Evolutionary conservation across 2,797 vertebrate species (phyloP), one percentile per base, ranked within the genome.

Genomic region (Tenualosa ilisha): DNA sequence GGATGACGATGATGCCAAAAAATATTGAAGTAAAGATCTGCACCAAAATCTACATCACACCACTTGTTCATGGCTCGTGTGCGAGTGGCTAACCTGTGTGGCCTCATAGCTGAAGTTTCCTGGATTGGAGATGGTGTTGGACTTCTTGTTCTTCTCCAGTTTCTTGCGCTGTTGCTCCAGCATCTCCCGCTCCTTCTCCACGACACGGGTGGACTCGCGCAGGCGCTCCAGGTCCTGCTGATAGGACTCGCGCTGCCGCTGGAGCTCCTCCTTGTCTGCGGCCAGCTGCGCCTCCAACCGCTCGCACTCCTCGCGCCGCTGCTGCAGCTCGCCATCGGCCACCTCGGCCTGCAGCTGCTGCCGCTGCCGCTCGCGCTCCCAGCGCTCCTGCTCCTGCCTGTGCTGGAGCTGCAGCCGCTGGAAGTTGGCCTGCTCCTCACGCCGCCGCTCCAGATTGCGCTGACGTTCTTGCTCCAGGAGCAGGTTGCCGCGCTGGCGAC

Each of bases 401-500:
- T 97, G 94, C 91, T 97, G 97, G 8, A 59, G 91, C 93, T 97
- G 96, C 43, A 96, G 93, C 88, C 96, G 97, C 90, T 97, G 95
- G 11, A 98, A 89, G 0, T 93, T 94, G 40, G 93, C 95, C 12
- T 96, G 90, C n/a, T 99, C 97, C 84, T 97, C 96, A 0, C 96
- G 95, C 91, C 98, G 97, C 90, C 97, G 98, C 89, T 98, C 97
- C 0, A 97, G 90, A 93, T 97, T 97, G 6, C 98, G 91, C 88
- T 97, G 96, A 82, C 97, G 97, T 93, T 99, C 98, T 93, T 97
- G 97, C 91, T 98, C 97, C 1, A 98, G 94, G 88, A 98, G 94
- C 85, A 95, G 83, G 31, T 93, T 97, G 79, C 93, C 95, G 0
- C 96, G 94, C 24, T 90, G 90, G 1, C 91, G 91, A 1, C 87